Base-by-base conservation (phyloP, 2,888 invertebrate genomes). In the Pimpla rufipes region DNA sequence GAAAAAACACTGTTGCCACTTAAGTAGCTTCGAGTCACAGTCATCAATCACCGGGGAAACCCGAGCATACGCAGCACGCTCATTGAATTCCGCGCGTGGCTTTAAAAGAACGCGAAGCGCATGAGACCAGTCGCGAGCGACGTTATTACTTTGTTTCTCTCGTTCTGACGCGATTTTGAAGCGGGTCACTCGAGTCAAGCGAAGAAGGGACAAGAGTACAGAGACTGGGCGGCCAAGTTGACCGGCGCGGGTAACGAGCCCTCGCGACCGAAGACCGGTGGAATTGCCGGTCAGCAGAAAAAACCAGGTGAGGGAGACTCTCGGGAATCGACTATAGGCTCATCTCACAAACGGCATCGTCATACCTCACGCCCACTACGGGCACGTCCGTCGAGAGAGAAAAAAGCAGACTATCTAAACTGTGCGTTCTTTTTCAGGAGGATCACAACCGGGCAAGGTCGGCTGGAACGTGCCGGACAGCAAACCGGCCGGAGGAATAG, bases 381-480 rank as follows among this genome's bases (percentile, higher is more conserved):
- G 35, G 2, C 47, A 21, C 6, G 42, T 74, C 16, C 4, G 29
- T 29, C 13, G 55, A 35, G 18, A 57, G 23, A 29, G 16, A 40
- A 57, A 1, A 50, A 40, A 29, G 29, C 3, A 50, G 50, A 64
- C 42, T 1, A 21, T 37, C n/a, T 59, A 37, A 7, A 47, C n/a
- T 13, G 45, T 21, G 7, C 52, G 18, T 57, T 66, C 18, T 59
- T 80, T 40, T 57, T 47, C 16, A 75, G 45, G 79, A 86, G 90
- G 88, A 21, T 91, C 91, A 0, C 86, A 79, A 21, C 87, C 91
- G 4, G 83, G 86, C 78, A 88, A 88, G 66, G 87, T 91, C 88
- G 92, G 92, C 79, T 93, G 93, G 93, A 92, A 91, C 18, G 88
- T 91, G 11, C 91, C 90, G 6, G 79, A 76, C 16, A 87, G 87